Conservation (phyloP, 2,113 vertebrate genomes). For the Hyaena hyaena region DNA sequence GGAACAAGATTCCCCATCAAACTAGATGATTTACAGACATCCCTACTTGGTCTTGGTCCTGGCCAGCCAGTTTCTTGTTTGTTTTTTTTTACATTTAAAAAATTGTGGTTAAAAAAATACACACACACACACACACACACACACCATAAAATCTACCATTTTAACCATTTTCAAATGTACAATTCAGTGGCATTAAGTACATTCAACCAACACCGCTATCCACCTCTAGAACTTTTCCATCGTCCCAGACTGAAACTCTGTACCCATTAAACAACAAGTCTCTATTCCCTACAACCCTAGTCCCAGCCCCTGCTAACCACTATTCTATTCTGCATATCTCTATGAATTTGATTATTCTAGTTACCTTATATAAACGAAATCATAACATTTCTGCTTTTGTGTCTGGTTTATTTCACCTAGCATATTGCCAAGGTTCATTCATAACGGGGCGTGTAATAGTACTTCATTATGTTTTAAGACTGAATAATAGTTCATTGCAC, state of each 20-base stretch:
- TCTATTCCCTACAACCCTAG: neutral
- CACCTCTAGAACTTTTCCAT: neutral
- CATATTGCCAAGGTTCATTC: conserved; percentile 9
- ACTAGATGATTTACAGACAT: neutral
- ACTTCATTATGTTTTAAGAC: neutral
- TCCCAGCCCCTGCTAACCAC: neutral
- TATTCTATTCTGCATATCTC: neutral
- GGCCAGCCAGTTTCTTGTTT: neutral
- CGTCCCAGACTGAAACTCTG: neutral
- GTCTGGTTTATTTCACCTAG: neutral
- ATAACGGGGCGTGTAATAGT: neutral
- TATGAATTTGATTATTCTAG: neutral
- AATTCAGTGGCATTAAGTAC: neutral
- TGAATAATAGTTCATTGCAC: neutral
- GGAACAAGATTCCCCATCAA: neutral
- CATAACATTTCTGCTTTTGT: neutral
- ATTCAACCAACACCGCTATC: neutral
- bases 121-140: accelerated
- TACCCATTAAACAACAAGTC: neutral
- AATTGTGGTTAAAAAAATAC: neutral
- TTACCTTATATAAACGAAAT: neutral
- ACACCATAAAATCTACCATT: neutral
- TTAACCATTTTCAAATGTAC: neutral
- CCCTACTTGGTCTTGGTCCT: neutral
- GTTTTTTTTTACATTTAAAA: neutral